A percentile compares a stretch with the other conserved stretches of the same genome.
Conservation (phyloP, 1,140 invertebrate genomes). For the Eupristina koningsbergeri region DNA sequence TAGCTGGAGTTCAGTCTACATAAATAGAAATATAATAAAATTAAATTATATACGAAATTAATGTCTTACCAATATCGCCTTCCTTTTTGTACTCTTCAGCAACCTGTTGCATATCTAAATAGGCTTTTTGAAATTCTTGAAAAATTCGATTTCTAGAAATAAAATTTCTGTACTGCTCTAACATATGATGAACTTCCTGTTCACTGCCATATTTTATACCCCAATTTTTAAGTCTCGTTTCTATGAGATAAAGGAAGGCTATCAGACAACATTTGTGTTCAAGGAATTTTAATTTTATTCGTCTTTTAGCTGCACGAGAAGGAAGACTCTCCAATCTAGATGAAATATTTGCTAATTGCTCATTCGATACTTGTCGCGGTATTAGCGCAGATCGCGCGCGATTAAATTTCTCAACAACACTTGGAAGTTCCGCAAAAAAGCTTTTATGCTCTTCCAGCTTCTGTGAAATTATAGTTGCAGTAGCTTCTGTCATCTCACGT, state of each 20-base stretch:
- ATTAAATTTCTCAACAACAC: slow-evolving; percentile 84
- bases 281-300: slow-evolving; percentile 88
- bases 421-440: slow-evolving; percentile 89
- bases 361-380: slow-evolving; percentile 79
- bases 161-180: slow-evolving; percentile 93
- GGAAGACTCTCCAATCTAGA: slow-evolving; percentile 82
- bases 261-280: slow-evolving; percentile 94
- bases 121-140: slow-evolving; percentile 94
- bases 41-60: neutral
- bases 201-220: slow-evolving; percentile 90
- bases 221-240: slow-evolving; percentile 91
- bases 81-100: slow-evolving; percentile 92
- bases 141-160: slow-evolving; percentile 93
- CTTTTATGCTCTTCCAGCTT: slow-evolving; percentile 92
- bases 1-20: neutral
- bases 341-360: slow-evolving; percentile 87
- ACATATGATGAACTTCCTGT: slow-evolving; percentile 85
- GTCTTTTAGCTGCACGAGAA: slow-evolving; percentile 81
- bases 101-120: slow-evolving; percentile 91
- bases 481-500: slow-evolving; percentile 86
- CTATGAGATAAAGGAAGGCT: slow-evolving; percentile 90
- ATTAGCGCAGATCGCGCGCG: slow-evolving; percentile 77
- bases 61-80: slow-evolving; percentile 80
- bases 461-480: slow-evolving; percentile 86
- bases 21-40: neutral